These are phyloP conservation scores for Sebastes paucispinis DNA, from an alignment of 2,797 vertebrate species.

Conservation along the genomic window DNA sequence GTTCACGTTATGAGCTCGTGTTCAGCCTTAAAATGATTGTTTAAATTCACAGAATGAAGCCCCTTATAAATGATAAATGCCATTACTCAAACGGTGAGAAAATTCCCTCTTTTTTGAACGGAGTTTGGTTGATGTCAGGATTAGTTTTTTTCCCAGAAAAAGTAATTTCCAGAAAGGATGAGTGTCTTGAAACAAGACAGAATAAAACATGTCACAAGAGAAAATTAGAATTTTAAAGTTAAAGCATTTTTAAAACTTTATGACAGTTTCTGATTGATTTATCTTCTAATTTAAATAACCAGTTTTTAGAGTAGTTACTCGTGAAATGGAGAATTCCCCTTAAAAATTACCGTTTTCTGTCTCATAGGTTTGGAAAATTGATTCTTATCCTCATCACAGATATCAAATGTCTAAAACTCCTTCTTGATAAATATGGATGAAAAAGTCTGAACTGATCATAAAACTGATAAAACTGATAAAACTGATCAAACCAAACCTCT, in stretches of 20 bases:
- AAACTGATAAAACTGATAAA: background rate
- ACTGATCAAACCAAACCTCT: background rate
- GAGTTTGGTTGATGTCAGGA: background rate
- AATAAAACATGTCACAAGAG: background rate
- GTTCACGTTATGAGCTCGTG: background rate
- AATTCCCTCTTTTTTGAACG: background rate
- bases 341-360: accelerated
- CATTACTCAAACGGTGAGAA: background rate
- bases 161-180: background rate
- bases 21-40: background rate
- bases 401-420: background rate
- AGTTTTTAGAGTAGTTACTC: background rate
- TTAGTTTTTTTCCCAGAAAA: background rate
- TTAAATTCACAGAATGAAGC: background rate
- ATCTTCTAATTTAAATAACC: background rate
- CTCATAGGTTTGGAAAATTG: no score
- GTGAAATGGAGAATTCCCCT: background rate
- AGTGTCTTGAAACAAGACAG: background rate
- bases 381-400: background rate
- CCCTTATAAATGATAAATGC: background rate
- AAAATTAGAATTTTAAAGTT: background rate
- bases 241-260: background rate
- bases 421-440: background rate
- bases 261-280: background rate
- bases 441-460: background rate